Base-by-base conservation (phyloP, 2,113 vertebrate genomes). In the Thalassoma bifasciatum region DNA sequence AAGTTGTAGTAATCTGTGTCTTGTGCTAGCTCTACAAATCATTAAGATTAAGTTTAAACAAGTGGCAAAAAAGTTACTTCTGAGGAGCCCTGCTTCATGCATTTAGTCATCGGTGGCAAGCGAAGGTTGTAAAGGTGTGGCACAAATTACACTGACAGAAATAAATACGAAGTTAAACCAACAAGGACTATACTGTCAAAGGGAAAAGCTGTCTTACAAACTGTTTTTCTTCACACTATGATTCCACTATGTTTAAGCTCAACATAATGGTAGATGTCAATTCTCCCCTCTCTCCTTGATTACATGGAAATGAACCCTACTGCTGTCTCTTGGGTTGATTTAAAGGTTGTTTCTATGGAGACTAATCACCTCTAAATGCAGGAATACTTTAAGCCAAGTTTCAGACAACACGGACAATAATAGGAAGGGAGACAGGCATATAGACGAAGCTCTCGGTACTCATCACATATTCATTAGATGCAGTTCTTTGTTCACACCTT, bases 391-490 rank as follows among this genome's bases (percentile, higher is more conserved):
- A 56, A 57, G 49, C 38, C 23, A 23, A 40, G 34, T 64, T 75
- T 59, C 6, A 61, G 24, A 63, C 26, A 44, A 60, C 24, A 44
- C 50, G 51, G 49, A 70, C 34, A 49, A 50, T 19, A 4, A 66
- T 53, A 44, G 44, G 14, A 19, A 8, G 44, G n/a, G 36, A 63
- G 14, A 22, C 11, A 54, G 46, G 75, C 37, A 9, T 47, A 67
- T 5, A 63, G 61, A 77, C 24, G n/a, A 70, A 51, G 50, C 64
- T 63, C 73, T 75, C 61, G 23, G 50, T 5, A n/a, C 56, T 67
- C 58, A 54, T 82, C 66, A 52, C 66, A 61, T 61, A 74, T 75
- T 77, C 76, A 83, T 79, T 54, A 47, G 57, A 77, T 26, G 47
- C 0, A 16, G 34, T 52, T 81, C 44, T 37, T 66, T 79, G 72